Percentiles rank a stretch among this genome's conserved stretches.
phyloP scores from a whole-genome alignment of 2,797 vertebrate genomes.

The Psittacula echo region DNA sequence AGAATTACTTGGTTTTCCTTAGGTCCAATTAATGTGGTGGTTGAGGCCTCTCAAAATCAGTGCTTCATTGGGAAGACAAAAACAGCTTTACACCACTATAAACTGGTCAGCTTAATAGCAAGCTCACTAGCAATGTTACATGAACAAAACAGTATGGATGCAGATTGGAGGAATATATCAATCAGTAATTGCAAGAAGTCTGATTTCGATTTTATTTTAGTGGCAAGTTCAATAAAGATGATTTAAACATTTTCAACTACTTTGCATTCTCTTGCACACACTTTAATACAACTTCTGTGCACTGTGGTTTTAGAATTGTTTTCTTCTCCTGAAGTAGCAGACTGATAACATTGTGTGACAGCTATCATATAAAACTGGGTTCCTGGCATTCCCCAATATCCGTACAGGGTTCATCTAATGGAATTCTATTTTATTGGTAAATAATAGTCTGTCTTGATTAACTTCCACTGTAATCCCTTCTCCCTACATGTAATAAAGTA shows the following conservation, averaged over 20 bases:
- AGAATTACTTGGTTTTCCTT: neutral
- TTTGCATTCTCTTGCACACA: neutral
- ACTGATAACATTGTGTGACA: neutral
- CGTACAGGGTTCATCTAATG: neutral
- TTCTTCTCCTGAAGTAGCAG: neutral
- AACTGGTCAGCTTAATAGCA: neutral
- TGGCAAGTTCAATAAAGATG: neutral
- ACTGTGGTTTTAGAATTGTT: neutral
- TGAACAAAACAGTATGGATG: neutral
- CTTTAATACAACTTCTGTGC: neutral
- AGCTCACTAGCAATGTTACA: neutral
- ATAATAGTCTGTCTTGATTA: neutral
- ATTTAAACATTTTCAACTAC: neutral
- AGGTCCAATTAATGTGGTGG: neutral
- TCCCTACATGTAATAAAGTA: neutral
- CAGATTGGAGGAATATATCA: neutral
- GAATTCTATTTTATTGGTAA: neutral
- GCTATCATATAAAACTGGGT: neutral
- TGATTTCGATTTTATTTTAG: neutral
- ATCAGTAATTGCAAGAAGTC: neutral
- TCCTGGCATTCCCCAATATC: neutral
- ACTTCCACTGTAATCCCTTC: neutral
- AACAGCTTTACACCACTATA: neutral
- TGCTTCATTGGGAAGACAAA: neutral
- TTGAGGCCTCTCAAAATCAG: neutral